phyloP scores from a whole-genome alignment of 2,888 invertebrate genomes.

The Taenaris catops region DNA sequence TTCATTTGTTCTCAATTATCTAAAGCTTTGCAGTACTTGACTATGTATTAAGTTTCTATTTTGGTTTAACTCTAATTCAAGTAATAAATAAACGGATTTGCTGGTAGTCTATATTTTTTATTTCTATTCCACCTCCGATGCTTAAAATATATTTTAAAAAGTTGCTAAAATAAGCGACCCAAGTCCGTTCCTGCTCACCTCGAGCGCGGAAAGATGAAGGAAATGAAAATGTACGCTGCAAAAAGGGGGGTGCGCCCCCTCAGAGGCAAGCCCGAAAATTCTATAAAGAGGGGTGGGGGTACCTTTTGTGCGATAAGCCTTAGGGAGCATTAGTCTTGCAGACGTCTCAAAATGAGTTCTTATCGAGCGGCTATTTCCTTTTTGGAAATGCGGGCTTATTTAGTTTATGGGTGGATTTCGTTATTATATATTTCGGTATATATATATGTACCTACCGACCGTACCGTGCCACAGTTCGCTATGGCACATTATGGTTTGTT shows the following conservation, averaged over 20 bases:
- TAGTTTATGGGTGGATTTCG: conserved; percentile 17
- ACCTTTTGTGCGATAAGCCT: conserved; percentile 76
- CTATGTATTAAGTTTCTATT: too few relatives aligned
- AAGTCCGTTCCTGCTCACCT: conserved; percentile 47
- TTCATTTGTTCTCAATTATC: too few relatives aligned
- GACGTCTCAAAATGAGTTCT: conserved; percentile 61
- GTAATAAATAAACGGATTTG: too few relatives aligned
- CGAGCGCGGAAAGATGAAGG: conserved; percentile 78
- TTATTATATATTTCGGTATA: conserved; percentile 1
- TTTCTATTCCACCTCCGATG: too few relatives aligned
- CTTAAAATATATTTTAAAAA: too few relatives aligned
- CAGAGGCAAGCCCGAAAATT: conserved; percentile 65
- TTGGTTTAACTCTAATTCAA: too few relatives aligned
- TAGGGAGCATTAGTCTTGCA: conserved; percentile 63
- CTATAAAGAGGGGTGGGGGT: conserved; percentile 71
- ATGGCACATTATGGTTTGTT: too few relatives aligned
- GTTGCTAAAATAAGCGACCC: background rate
- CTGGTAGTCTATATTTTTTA: too few relatives aligned
- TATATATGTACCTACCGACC: background rate
- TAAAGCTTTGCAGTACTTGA: too few relatives aligned
- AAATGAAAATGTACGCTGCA: conserved; percentile 79
- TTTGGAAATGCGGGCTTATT: conserved; percentile 33
- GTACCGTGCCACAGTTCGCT: too few relatives aligned
- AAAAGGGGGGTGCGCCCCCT: conserved; percentile 62
- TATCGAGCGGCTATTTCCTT: conserved; percentile 71